Evolutionary conservation across 2,113 vertebrate genomes (phyloP).

Genomic region (Dinomys branickii): DNA sequence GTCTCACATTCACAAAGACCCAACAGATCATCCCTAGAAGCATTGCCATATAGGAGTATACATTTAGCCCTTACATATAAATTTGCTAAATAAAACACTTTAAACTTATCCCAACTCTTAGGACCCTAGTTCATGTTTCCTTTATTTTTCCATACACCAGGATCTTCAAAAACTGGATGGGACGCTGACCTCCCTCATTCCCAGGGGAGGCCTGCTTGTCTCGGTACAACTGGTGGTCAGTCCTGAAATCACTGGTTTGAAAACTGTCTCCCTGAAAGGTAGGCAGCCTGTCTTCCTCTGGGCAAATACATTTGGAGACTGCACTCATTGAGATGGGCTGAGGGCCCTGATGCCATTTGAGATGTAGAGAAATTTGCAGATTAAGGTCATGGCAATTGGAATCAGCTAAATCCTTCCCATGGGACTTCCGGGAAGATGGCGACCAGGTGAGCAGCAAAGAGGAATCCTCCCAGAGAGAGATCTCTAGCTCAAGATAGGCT

Average conservation of each 20-base stretch:
- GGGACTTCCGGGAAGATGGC: no score
- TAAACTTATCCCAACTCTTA: not conserved
- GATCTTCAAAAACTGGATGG: not conserved
- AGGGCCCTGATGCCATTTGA: not conserved
- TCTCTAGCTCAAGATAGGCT: no score
- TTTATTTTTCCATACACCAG: not conserved
- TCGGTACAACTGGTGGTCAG: accelerated
- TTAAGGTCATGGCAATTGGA: not conserved
- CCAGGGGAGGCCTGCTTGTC: no score
- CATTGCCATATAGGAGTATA: accelerated
- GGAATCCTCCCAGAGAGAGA: no score
- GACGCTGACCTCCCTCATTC: not conserved
- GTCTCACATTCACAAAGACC: not conserved
- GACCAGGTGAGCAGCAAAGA: no score
- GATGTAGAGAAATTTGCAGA: not conserved
- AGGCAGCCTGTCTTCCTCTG: no score
- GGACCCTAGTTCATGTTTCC: not conserved
- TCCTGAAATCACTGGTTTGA: not conserved
- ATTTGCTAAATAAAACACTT: not conserved
- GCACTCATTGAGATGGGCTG: accelerated
- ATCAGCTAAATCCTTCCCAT: not conserved
- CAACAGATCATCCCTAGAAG: no score
- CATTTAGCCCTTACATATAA: no score
- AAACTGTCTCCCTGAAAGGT: not conserved
- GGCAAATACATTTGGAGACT: not conserved